Evolutionary conservation across 2,797 vertebrate genomes (phyloP).

Genomic region (Toxotes lorentzi): DNA sequence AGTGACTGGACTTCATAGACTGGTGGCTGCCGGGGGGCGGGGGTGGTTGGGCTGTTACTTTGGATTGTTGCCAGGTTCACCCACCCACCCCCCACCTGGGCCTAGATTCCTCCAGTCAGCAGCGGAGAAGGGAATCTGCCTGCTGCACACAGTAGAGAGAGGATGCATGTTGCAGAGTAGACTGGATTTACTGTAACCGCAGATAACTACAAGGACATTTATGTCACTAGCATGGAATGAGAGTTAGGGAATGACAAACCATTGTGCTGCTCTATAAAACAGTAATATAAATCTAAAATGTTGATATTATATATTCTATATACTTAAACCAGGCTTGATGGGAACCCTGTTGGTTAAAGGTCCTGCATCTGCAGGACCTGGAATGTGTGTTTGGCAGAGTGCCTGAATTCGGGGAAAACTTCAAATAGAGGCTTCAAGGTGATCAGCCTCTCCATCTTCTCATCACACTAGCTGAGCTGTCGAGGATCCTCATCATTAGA

Average conservation of each 20-base stretch:
- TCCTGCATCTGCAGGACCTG: slow-evolving; percentile 55
- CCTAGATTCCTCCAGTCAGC: slow-evolving; percentile 56
- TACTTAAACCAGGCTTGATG: slow-evolving; percentile 15
- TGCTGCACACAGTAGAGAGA: slow-evolving; percentile 17
- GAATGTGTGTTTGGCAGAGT: slow-evolving; percentile 69
- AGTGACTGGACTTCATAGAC: slow-evolving; percentile 7
- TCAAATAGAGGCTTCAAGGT: slow-evolving; percentile 71
- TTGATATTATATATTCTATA: background rate
- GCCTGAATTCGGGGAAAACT: slow-evolving; percentile 67
- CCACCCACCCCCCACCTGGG: slow-evolving; percentile 25
- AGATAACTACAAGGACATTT: slow-evolving; percentile 11
- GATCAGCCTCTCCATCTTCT: slow-evolving; percentile 66
- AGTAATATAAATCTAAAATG: no score
- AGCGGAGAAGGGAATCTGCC: slow-evolving; percentile 32
- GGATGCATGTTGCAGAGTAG: slow-evolving; percentile 32
- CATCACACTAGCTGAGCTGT: slow-evolving; percentile 63
- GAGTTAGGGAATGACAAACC: slow-evolving; percentile 4
- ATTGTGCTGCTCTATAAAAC: no score
- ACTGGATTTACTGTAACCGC: slow-evolving; percentile 4
- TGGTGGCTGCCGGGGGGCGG: background rate
- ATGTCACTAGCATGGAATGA: slow-evolving; percentile 10
- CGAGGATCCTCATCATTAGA: slow-evolving; percentile 53
- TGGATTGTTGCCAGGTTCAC: slow-evolving; percentile 69
- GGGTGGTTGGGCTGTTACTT: slow-evolving; percentile 28
- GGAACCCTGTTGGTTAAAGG: slow-evolving; percentile 10